Conservation (phyloP, 2,113 vertebrate species). For the Phrynosoma blainvillii region DNA sequence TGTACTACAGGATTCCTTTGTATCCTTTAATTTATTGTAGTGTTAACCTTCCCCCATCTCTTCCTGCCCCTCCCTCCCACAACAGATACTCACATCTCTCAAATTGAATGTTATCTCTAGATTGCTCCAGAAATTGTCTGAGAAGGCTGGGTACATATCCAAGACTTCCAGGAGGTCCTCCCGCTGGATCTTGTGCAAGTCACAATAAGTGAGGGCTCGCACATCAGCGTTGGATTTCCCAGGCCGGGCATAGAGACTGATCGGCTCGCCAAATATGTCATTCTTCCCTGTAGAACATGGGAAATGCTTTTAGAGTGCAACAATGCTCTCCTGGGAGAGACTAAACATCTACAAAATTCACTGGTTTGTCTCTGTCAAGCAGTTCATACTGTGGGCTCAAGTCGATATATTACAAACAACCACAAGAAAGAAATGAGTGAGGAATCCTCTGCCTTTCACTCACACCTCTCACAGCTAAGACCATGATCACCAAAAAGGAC, state of each 20-base stretch:
- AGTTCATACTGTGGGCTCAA: neutral
- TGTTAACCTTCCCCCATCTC: neutral
- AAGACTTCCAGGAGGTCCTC: slow-evolving; percentile 95
- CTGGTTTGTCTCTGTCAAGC: neutral
- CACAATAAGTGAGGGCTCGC: slow-evolving; percentile 94
- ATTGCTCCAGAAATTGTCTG: slow-evolving; percentile 94
- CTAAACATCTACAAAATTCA: neutral
- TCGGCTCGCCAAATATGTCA: slow-evolving; percentile 95
- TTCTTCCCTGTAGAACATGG: slow-evolving; percentile 86
- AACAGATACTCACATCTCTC: slow-evolving; percentile 88
- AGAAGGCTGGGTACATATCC: slow-evolving; percentile 97
- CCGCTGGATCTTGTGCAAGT: slow-evolving; percentile 95
- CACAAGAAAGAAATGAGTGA: neutral
- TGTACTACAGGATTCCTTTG: too few species aligned
- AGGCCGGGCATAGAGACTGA: slow-evolving; percentile 87
- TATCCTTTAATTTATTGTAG: too few species aligned
- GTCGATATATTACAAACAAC: neutral
- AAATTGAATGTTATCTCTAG: slow-evolving; percentile 98
- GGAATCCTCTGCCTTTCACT: neutral
- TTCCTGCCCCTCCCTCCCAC: neutral
- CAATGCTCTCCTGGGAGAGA: neutral
- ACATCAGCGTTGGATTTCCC: slow-evolving; percentile 94
- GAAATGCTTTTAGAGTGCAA: slow-evolving; percentile 25
- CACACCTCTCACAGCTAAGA: neutral
- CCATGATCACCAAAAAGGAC: neutral